Percentiles rank a stretch among this genome's conserved stretches.
Evolutionary conservation across 2,888 invertebrate genomes (phyloP).

Genomic region (Pristionchus maxplancki): DNA sequence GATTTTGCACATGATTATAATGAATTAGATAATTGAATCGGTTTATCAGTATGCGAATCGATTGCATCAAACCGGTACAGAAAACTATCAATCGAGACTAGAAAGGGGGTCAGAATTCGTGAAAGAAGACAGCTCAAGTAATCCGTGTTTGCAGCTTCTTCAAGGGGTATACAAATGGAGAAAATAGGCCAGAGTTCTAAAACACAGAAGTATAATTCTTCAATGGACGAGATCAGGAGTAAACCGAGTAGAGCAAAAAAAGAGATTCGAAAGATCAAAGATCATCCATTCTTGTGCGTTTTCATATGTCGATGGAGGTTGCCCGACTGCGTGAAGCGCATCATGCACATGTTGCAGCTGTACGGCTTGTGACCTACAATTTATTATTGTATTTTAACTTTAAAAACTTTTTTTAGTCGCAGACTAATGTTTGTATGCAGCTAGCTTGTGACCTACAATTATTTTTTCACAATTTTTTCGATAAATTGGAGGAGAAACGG

Average conservation of each 20-base stretch:
- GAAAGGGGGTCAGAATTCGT: neutral
- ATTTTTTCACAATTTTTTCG: no score
- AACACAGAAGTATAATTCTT: no score
- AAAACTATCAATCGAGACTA: neutral
- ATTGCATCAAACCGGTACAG: neutral
- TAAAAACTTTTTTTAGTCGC: neutral
- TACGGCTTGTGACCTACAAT: slow-evolving; percentile 91
- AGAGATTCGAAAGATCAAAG: neutral
- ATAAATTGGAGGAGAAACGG: no score
- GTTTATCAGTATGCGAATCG: slow-evolving; percentile 18
- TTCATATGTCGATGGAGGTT: slow-evolving; percentile 99
- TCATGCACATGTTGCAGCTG: slow-evolving; percentile 94
- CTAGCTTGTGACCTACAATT: no score
- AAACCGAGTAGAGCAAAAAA: neutral
- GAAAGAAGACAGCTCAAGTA: no score
- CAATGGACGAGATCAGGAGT: no score
- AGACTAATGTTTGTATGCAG: no score
- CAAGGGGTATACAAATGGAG: no score
- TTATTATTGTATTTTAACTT: neutral
- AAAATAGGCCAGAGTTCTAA: no score
- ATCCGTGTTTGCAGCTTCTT: no score
- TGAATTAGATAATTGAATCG: neutral
- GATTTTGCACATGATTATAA: no score
- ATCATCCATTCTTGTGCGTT: slow-evolving; percentile 83
- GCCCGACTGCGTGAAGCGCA: slow-evolving; percentile 97